Conservation (phyloP, 2,113 vertebrate species). For the Burhinus oedicnemus region DNA sequence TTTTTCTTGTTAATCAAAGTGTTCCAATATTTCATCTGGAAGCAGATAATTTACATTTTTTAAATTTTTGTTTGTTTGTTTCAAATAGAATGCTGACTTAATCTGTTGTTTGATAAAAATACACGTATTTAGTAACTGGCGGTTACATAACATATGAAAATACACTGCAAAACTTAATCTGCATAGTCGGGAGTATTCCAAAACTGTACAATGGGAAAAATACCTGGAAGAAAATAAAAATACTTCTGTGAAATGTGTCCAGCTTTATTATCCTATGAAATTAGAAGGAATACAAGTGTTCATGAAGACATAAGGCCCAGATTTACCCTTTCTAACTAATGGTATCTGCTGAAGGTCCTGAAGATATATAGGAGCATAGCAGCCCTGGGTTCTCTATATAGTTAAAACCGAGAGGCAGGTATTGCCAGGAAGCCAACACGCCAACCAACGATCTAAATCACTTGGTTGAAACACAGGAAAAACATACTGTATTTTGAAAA, state of each 20-base stretch:
- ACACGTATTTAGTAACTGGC: not conserved
- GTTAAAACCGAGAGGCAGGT: not conserved
- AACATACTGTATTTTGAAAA: not conserved
- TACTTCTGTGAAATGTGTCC: not conserved
- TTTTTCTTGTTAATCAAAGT: not conserved
- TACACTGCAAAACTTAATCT: not conserved
- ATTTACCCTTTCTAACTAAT: not conserved
- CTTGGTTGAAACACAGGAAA: not conserved
- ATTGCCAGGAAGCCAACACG: not conserved
- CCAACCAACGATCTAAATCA: fast-evolving
- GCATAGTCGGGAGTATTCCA: not conserved
- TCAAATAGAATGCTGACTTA: not conserved
- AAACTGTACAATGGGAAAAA: not conserved
- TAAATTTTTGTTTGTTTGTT: not conserved
- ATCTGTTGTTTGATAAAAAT: not conserved
- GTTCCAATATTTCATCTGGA: not conserved
- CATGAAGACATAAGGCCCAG: not conserved
- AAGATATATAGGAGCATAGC: fast-evolving
- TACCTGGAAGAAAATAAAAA: too few species aligned
- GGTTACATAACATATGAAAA: not conserved
- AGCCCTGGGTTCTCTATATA: not conserved
- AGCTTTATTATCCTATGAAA: not conserved
- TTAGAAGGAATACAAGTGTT: not conserved
- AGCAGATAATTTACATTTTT: not conserved
- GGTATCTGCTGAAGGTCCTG: not conserved